Evolutionary conservation across 1,140 invertebrate genomes (phyloP).

Genomic region (Orussus abietinus): DNA sequence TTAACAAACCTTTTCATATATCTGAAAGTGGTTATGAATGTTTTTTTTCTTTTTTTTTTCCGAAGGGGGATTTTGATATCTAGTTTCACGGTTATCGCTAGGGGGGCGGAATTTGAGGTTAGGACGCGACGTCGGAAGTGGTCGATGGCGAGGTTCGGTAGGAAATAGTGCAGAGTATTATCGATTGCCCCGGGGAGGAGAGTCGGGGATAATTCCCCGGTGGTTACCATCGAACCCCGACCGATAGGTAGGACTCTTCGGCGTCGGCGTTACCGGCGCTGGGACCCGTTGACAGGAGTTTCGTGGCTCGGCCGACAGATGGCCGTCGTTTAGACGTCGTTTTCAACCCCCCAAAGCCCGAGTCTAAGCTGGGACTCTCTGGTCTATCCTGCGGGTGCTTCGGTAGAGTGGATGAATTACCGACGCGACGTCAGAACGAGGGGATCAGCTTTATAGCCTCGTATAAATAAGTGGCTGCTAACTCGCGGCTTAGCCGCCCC

Average conservation of each 20-base stretch:
- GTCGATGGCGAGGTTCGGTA: too few relatives aligned
- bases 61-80: too few relatives aligned
- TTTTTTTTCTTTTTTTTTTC: too few relatives aligned
- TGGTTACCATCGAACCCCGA: slow-evolving; percentile 42
- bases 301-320: slow-evolving; percentile 44
- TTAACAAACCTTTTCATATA: too few relatives aligned
- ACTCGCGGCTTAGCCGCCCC: slow-evolving; percentile 5
- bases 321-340: slow-evolving; percentile 44
- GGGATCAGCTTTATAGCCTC: slow-evolving; percentile 25
- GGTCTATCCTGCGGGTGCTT: slow-evolving; percentile 28
- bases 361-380: slow-evolving; percentile 16
- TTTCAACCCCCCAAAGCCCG: slow-evolving; percentile 45
- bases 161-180: not conserved
- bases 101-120: too few relatives aligned
- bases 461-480: slow-evolving; percentile 28
- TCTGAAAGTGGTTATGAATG: too few relatives aligned
- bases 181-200: slow-evolving; percentile 1
- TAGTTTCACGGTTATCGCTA: too few relatives aligned
- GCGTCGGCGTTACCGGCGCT: slow-evolving; percentile 39
- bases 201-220: slow-evolving; percentile 13
- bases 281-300: slow-evolving; percentile 36
- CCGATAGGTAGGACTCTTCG: slow-evolving; percentile 39
- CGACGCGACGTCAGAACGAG: slow-evolving; percentile 35
- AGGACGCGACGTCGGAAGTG: too few relatives aligned
- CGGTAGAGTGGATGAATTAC: slow-evolving; percentile 44